A percentile compares a stretch with the other conserved stretches of the same genome.
phyloP scores from a whole-genome alignment of 37 sponge, comb jelly and placozoan species.

The Halisarca cf. caerulea region DNA sequence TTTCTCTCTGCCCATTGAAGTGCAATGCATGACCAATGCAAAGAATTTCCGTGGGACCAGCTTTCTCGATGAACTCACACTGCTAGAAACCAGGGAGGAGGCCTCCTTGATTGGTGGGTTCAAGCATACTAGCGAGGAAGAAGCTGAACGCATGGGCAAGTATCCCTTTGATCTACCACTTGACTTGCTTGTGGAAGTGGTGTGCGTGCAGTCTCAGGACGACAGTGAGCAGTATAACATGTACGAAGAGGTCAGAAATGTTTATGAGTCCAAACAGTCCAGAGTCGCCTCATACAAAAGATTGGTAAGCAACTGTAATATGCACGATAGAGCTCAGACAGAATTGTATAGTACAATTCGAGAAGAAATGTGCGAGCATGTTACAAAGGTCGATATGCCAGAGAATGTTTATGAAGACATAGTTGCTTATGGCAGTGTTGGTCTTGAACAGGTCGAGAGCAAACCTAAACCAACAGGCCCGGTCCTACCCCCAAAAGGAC shows the following conservation, averaged over 20 bases:
- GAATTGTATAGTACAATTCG: neutral
- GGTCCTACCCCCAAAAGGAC: conserved; percentile 3
- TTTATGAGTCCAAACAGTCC: neutral
- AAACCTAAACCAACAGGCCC: neutral
- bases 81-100: neutral
- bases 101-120: conserved; percentile 12
- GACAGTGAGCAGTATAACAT: neutral
- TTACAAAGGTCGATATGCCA: neutral
- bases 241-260: neutral
- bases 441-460: neutral
- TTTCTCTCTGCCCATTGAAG: conserved; percentile 13
- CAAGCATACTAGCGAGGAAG: too few species aligned
- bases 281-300: neutral
- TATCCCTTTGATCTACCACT: conserved; percentile 8
- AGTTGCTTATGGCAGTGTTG: neutral
- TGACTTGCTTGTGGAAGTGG: neutral
- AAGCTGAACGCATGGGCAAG: neutral
- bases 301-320: neutral
- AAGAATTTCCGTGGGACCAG: neutral
- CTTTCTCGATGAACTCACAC: neutral
- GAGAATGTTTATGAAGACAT: conserved; percentile 9
- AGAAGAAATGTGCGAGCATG: neutral
- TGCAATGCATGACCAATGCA: neutral
- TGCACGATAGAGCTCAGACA: neutral
- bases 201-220: neutral